Evolutionary conservation across 2,797 vertebrate species (phyloP).

Genomic region (Craterocephalus amniculus): DNA sequence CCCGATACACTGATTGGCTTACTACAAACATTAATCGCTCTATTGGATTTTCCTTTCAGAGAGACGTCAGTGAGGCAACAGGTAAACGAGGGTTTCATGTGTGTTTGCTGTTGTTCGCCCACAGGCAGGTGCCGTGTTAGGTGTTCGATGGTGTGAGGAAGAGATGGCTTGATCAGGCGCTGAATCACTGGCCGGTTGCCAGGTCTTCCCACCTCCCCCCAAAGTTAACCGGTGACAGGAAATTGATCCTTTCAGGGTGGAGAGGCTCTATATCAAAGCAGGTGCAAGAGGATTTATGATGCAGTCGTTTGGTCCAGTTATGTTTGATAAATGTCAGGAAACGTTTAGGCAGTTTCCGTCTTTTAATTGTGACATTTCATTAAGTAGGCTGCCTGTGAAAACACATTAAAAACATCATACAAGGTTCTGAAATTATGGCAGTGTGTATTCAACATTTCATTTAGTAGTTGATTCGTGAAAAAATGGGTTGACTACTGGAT

Average conservation of each 20-base stretch:
- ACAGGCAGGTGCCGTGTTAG: slow-evolving; percentile 24
- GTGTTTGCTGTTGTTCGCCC: slow-evolving; percentile 50
- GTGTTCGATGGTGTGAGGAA: slow-evolving; percentile 35
- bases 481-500: background rate
- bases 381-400: background rate
- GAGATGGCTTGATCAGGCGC: slow-evolving; percentile 45
- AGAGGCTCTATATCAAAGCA: background rate
- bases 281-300: slow-evolving; percentile 23
- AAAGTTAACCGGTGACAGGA: slow-evolving; percentile 20
- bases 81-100: slow-evolving; percentile 36
- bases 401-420: background rate
- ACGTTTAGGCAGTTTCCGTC: slow-evolving; percentile 29
- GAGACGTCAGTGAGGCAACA: slow-evolving; percentile 39
- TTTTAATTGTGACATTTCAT: slow-evolving; percentile 6
- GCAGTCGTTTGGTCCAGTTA: slow-evolving; percentile 17
- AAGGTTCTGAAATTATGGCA: no score
- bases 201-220: slow-evolving; percentile 24
- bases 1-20: slow-evolving; percentile 51
- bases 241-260: slow-evolving; percentile 25
- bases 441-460: background rate
- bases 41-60: slow-evolving; percentile 61
- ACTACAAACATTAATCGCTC: slow-evolving; percentile 55
- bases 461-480: background rate
- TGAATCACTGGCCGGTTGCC: slow-evolving; percentile 40
- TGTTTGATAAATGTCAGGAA: slow-evolving; percentile 16